A percentile compares a stretch with the other conserved stretches of the same genome.
phyloP scores from a whole-genome alignment of 2,113 vertebrate genomes.

The Lynx canadensis region DNA sequence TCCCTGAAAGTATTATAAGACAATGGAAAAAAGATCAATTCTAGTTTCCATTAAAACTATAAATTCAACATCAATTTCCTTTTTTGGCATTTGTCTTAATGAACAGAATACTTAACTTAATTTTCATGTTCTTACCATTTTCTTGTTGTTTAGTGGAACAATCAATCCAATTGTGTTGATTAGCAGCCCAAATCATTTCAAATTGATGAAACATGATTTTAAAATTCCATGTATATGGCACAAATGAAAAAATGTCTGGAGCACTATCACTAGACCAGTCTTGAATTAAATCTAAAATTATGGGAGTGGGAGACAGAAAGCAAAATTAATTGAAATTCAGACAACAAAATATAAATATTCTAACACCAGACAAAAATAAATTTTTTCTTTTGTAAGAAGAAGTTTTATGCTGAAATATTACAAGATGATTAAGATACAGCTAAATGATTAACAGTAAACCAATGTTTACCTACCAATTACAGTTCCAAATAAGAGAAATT shows the following conservation, averaged over 20 bases:
- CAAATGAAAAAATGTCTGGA: slow-evolving; percentile 98
- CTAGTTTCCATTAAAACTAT: slow-evolving; percentile 28
- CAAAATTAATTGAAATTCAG: slow-evolving; percentile 1
- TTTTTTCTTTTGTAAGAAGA: slow-evolving; percentile 47
- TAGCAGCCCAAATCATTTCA: slow-evolving; percentile 99
- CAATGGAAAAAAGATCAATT: slow-evolving; percentile 14
- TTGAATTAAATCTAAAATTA: slow-evolving; percentile 94
- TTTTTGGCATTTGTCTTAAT: slow-evolving; percentile 34
- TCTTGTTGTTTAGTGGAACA: slow-evolving; percentile 99
- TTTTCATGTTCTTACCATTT: slow-evolving; percentile 90
- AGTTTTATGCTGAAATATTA: slow-evolving; percentile 42
- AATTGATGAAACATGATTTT: slow-evolving; percentile 99
- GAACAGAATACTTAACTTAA: not conserved
- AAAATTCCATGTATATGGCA: slow-evolving; percentile 99
- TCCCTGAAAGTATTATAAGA: not conserved
- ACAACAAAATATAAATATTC: not conserved
- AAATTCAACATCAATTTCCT: not conserved
- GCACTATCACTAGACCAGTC: slow-evolving; percentile 98
- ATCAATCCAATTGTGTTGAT: slow-evolving; percentile 99
- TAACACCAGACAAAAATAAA: slow-evolving; percentile 34
- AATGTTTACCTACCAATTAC: not conserved
- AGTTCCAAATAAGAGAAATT: slow-evolving; percentile 20
- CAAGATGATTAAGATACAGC: not conserved
- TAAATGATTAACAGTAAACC: not conserved
- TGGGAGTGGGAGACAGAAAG: not conserved